Base-by-base conservation (phyloP, 2,888 invertebrate species). In the Diarsia dahlii region DNA sequence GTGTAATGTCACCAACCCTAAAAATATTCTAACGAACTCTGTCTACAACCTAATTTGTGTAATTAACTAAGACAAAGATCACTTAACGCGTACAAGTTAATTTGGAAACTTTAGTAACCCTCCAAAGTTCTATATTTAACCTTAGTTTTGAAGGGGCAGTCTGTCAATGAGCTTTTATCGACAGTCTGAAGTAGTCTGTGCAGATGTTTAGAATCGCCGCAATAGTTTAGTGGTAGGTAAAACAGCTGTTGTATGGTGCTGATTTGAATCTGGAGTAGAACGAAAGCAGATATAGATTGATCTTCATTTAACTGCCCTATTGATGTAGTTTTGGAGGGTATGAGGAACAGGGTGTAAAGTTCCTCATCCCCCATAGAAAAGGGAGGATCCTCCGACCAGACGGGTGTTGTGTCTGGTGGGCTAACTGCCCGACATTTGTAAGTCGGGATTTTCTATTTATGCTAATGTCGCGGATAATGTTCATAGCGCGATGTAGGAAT, bases 1-100 rank as follows among this genome's bases (percentile, higher is more conserved):
- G 18, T 60, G 3, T 18, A 60, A 60, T 9, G 28, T 60, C 34
- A 60, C 39, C 13, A 45, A 63, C n/a, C 39, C 45, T 34, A 48
- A 56, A 78, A 81, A 74, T 56, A 75, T 56, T 50, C 48, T 70
- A 68, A 81, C 45, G 46, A 78, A 39, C 69, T 66, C 56, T 71
- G 56, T 34, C 18, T 23, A 46, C 46, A 48, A 62, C 23, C 52
- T 64, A 72, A 66, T 71, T 45, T 15, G 39, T 74, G 63, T 71
- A 6, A 70, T 80, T 81, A 74, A 77, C 62, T 28, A 72, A 63
- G 12, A 63, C 45, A 45, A 63, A 63, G 65, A 77, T 85, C 78
- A 82, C 58, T 85, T 82, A 81, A 63, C 73, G 39, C 50, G 18
- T 39, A 64, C 28, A 54, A 81, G 82, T 74, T 77, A 73, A 85